These are phyloP conservation scores for Melitaea athalia DNA, from an alignment of 2,888 invertebrate genomes.

Conservation along the genomic window DNA sequence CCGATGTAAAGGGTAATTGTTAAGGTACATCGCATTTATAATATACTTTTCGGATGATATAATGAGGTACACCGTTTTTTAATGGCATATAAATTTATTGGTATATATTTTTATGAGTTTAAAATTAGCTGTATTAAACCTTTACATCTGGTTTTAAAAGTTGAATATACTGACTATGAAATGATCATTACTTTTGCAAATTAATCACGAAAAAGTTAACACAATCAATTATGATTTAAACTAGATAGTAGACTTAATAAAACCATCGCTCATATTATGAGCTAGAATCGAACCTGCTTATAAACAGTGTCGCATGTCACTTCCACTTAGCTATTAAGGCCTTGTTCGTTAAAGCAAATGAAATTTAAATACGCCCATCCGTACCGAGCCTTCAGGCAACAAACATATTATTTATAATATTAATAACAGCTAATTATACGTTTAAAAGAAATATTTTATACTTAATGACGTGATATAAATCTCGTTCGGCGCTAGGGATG, in stretches of 20 bases:
- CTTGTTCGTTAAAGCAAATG: slow-evolving; percentile 47
- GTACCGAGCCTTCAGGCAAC: slow-evolving; percentile 52
- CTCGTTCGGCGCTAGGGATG: slow-evolving; percentile 65
- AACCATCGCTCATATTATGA: slow-evolving; percentile 4
- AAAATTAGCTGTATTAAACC: neutral
- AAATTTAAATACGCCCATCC: slow-evolving; percentile 55
- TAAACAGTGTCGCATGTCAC: slow-evolving; percentile 31
- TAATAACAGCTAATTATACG: slow-evolving; percentile 82
- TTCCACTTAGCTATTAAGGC: slow-evolving; percentile 38
- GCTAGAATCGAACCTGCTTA: slow-evolving; percentile 33
- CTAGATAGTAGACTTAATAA: slow-evolving; percentile 11
- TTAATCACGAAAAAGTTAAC: neutral
- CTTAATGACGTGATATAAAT: slow-evolving; percentile 81
- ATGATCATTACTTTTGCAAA: neutral
- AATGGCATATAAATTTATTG: slow-evolving; percentile 37
- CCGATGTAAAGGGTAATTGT: slow-evolving; percentile 72
- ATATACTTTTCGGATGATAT: slow-evolving; percentile 61
- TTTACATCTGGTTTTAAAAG: neutral
- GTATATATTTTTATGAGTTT: slow-evolving; percentile 12
- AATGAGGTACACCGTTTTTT: slow-evolving; percentile 50
- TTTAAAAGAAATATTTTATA: slow-evolving; percentile 81
- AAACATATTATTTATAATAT: slow-evolving; percentile 77
- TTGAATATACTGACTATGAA: neutral
- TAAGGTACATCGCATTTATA: slow-evolving; percentile 47
- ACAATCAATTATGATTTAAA: slow-evolving; percentile 7